These are phyloP conservation scores for Decapterus maruadsi DNA, from an alignment of 2,797 vertebrate species.

Conservation along the genomic window DNA sequence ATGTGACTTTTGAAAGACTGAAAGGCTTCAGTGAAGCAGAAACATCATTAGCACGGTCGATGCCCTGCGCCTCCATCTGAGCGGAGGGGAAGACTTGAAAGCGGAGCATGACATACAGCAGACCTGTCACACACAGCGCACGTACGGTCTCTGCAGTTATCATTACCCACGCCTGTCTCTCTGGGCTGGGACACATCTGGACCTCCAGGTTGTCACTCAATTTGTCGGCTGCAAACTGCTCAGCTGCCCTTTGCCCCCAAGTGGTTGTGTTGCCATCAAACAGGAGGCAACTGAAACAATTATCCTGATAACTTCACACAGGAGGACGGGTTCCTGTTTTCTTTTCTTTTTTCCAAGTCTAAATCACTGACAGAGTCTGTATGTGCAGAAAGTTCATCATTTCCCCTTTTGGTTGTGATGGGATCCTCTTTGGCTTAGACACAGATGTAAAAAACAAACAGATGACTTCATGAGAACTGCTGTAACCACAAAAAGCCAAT, in stretches of 20 bases:
- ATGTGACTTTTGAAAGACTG: conserved; percentile 4
- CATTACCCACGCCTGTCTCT: background rate
- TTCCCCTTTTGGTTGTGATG: background rate
- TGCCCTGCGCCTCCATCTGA: background rate
- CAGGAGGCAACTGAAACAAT: background rate
- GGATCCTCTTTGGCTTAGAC: background rate
- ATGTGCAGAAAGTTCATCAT: too few species aligned
- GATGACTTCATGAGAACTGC: too few species aligned
- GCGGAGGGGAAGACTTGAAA: background rate
- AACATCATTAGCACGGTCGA: background rate
- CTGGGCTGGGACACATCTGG: background rate
- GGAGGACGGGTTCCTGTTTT: background rate
- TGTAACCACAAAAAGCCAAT: too few species aligned
- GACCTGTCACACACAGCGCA: background rate
- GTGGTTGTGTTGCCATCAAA: background rate
- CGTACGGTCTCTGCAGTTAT: background rate
- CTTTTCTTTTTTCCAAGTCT: background rate
- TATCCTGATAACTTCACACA: background rate
- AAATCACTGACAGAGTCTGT: background rate
- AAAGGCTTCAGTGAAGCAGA: background rate
- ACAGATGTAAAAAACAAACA: too few species aligned
- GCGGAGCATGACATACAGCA: background rate
- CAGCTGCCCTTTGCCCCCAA: conserved; percentile 1
- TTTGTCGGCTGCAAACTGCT: background rate
- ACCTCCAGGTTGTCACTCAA: background rate